Percentiles rank a stretch among this genome's conserved stretches.
Conservation (phyloP, 2,888 invertebrate species). For the Halictus ligatus region DNA sequence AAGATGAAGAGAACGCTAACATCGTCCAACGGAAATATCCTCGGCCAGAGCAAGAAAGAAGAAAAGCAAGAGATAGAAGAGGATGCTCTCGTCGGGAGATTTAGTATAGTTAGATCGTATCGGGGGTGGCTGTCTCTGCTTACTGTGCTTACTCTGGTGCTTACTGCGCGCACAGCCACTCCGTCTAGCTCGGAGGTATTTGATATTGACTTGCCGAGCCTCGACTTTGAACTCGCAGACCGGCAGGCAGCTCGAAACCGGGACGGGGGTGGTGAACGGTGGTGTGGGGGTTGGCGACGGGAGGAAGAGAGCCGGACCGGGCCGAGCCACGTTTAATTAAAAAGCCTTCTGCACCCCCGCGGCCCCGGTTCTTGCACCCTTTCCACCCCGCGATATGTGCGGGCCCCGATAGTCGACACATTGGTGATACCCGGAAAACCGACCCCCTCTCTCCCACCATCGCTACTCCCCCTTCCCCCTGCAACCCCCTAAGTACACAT, state of each 20-base stretch:
- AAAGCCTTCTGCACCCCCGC: conserved; percentile 57
- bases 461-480: not conserved
- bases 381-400: conserved; percentile 56
- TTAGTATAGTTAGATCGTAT: conserved; percentile 68
- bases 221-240: conserved; percentile 78
- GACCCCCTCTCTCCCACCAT: not conserved
- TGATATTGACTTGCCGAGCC: conserved; percentile 84
- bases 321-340: conserved; percentile 69
- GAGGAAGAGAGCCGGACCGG: conserved; percentile 13
- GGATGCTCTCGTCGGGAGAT: conserved; percentile 23
- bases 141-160: conserved; percentile 65
- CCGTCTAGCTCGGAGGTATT: conserved; percentile 83
- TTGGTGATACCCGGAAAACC: conserved; percentile 51
- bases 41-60: not conserved
- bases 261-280: not conserved
- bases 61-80: conserved; percentile 38
- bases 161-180: conserved; percentile 68
- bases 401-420: conserved; percentile 62
- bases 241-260: conserved; percentile 13
- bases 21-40: not conserved
- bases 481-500: conserved; percentile 48
- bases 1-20: not conserved
- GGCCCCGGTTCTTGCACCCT: conserved; percentile 26
- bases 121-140: conserved; percentile 74
- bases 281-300: conserved; percentile 1